Conservation (phyloP, 2,888 invertebrate species). For the Ligdia adustata region DNA sequence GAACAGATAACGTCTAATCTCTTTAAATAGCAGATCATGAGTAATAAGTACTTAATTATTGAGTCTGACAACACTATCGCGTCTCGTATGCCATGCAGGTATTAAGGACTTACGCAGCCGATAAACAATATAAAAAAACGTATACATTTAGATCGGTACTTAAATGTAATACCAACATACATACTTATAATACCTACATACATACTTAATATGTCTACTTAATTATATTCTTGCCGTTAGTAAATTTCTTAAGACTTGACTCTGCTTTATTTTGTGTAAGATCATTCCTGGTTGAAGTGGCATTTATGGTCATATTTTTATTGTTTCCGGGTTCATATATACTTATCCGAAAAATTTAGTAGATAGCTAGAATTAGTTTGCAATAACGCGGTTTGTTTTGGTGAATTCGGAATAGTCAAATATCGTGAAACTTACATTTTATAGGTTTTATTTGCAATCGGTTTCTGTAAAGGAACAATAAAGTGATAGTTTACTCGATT, state of each 20-base stretch:
- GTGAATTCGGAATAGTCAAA: background rate
- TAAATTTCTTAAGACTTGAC: constrained; percentile 14
- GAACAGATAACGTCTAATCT: too few species aligned
- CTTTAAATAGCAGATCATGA: too few species aligned
- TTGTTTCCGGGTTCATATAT: background rate
- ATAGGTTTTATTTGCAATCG: too few species aligned
- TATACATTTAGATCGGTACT: constrained; percentile 1
- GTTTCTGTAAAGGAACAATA: too few species aligned
- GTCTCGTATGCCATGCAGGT: too few species aligned
- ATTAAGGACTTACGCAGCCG: too few species aligned
- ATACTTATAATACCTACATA: background rate
- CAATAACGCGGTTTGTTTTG: too few species aligned
- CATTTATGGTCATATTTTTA: constrained; percentile 21
- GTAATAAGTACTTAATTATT: too few species aligned
- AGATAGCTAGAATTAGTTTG: background rate
- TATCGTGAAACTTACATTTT: background rate
- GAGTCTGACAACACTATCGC: too few species aligned
- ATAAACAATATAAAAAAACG: too few species aligned
- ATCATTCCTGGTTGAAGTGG: constrained; percentile 26
- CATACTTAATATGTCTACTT: constrained; percentile 6
- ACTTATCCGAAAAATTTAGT: too few species aligned
- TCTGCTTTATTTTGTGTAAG: constrained; percentile 10
- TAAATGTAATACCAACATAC: constrained; percentile 14
- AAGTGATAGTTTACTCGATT: too few species aligned
- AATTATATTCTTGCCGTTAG: constrained; percentile 30